Base-by-base conservation (phyloP, 64 coral and sea anemone species). In the Exaiptasia diaphana region DNA sequence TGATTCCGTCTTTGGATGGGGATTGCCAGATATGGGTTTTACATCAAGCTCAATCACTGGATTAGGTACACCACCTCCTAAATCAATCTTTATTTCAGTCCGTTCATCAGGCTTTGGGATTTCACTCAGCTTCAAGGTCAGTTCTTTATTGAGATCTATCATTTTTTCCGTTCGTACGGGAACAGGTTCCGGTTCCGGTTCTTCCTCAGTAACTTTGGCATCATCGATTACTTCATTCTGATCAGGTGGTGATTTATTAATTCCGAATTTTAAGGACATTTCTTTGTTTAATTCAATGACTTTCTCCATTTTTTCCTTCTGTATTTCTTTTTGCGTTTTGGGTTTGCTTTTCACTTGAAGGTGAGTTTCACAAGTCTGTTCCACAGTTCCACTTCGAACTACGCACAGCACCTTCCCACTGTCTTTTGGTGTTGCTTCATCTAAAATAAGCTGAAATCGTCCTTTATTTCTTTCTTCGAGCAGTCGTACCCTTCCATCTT, bases 271-370 rank as follows among this genome's bases (percentile, higher is more conserved):
- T 18, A 38, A 65, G 38, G 61, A 65, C 17, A 65, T n/a, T 65
- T 65, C 61, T 35, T 65, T 65, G 38, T 65, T 65, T 18, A 65
- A 35, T 35, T 65, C 61, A 12, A 65, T 20, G 21, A 65, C 32
- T 38, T 36, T 65, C 38, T 65, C 61, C 15, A 35, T 35, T 65
- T 35, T 65, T 65, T 65, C 61, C 20, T 65, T 65, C 38, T 65
- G 30, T 18, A 65, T 65, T 27, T 65, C 61, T 65, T 65, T 65
- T 20, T 3, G 1, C 7, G 61, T 26, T 65, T 65, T 65, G 43
- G 61, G 61, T n/a, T 65, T 65, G 14, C 31, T 11, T 65, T 65
- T 65, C 25, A 65, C 61, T 65, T 65, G 61, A 5, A 65, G 61
- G 30, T 65, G 38, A 1, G 61, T 36, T 35, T 65, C 61, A 65